Evolutionary conservation across 1,140 invertebrate species (phyloP).

Genomic region (Papilio aristodemus): DNA sequence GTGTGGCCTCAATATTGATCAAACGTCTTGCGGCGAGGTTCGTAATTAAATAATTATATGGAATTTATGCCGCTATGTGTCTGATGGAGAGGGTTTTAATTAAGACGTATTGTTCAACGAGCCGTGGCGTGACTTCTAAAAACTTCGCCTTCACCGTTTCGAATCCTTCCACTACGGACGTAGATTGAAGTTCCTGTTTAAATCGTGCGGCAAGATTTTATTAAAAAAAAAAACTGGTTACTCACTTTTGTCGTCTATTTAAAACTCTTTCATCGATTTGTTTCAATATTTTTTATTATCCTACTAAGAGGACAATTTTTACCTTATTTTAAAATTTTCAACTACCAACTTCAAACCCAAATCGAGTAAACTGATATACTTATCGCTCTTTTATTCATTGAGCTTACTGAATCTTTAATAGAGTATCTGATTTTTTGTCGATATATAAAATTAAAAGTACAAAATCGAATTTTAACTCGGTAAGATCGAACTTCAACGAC

Average conservation of each 20-base stretch:
- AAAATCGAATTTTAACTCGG: too few relatives aligned
- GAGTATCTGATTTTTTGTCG: too few relatives aligned
- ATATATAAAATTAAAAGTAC: too few relatives aligned
- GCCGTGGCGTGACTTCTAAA: constrained; percentile 71
- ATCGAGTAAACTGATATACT: too few relatives aligned
- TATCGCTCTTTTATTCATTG: too few relatives aligned
- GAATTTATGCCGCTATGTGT: constrained; percentile 51
- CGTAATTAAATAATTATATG: constrained; percentile 69
- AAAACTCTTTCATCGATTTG: not conserved
- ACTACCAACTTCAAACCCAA: too few relatives aligned
- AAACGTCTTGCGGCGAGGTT: constrained; percentile 40
- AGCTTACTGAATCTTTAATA: too few relatives aligned
- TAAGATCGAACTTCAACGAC: too few relatives aligned
- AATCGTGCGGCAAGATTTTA: constrained; percentile 34
- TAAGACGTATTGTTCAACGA: constrained; percentile 71
- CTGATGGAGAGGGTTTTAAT: constrained; percentile 68
- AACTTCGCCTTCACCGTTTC: constrained; percentile 54
- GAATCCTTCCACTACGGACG: constrained; percentile 56
- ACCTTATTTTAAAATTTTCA: not conserved
- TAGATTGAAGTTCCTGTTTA: constrained; percentile 50
- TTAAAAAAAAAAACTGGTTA: constrained; percentile 18
- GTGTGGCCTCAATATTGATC: constrained; percentile 35
- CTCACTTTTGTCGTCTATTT: constrained; percentile 23
- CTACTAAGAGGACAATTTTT: not conserved
- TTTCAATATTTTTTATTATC: not conserved